phyloP scores from a whole-genome alignment of 2,113 vertebrate species.

The Axis porcinus region DNA sequence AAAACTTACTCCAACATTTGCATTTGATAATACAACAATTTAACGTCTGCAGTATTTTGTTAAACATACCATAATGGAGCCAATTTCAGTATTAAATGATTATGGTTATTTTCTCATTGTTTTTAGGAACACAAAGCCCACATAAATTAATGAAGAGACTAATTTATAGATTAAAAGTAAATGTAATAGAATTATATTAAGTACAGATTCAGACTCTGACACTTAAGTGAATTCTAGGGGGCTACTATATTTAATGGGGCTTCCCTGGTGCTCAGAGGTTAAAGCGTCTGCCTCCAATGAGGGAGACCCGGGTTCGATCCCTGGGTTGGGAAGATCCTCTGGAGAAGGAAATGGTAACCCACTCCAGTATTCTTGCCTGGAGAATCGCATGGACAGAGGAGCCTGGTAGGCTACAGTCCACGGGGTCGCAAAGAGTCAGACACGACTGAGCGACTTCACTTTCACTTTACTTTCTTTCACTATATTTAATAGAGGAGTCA shows the following conservation, averaged over 20 bases:
- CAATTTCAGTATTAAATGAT: background rate
- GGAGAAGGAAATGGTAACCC: too few relatives aligned
- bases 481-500: background rate
- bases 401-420: too few relatives aligned
- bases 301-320: too few relatives aligned
- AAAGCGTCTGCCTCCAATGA: too few relatives aligned
- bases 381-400: too few relatives aligned
- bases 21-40: background rate
- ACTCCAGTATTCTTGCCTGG: too few relatives aligned
- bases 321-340: too few relatives aligned
- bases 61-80: background rate
- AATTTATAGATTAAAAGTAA: background rate
- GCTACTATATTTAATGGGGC: background rate
- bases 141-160: background rate
- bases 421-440: too few relatives aligned
- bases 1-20: background rate
- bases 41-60: background rate
- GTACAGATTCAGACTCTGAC: background rate
- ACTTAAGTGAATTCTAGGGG: background rate
- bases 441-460: too few relatives aligned
- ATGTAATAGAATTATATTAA: background rate
- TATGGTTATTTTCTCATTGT: constrained; percentile 4
- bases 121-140: constrained; percentile 18
- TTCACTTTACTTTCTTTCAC: too few relatives aligned
- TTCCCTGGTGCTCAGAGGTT: too few relatives aligned